Base-by-base conservation (phyloP, 2,888 invertebrate species). In the Luffia ferchaultella region DNA sequence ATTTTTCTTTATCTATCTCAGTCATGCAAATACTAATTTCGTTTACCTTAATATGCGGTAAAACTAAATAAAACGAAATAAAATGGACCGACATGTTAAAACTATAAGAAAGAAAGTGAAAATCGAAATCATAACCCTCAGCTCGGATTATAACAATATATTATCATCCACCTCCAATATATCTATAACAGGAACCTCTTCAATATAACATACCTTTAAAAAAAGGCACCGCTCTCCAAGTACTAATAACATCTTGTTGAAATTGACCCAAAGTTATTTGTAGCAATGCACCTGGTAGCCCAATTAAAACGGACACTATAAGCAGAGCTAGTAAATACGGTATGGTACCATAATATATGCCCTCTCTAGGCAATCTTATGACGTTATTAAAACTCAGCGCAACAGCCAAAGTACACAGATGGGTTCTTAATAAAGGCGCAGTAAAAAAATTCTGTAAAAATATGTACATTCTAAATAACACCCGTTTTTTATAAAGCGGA, bases 191-290 rank as follows among this genome's bases (percentile, higher is more conserved):
- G 5, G 5, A 12, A 7, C 30, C 5, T 12, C 30, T 3, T 30
- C 30, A 40, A 43, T 3, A 49, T 20, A 58, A 60, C 63, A n/a
- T 61, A 89, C 89, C 89, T 86, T 77, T 87, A 62, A 89, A 87
- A 60, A 89, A 84, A 1, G 89, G 89, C 42, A 89, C 88, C 1
- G 88, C 89, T 55, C 86, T 78, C 89, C 89, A 89, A 17, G 88
- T 75, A 46, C 88, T 89, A 2, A 87, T 86, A 17, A 87, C 84
- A 20, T 89, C 89, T 60, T 89, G 88, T 63, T 89, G 88, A 51
- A 89, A 76, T 64, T 89, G 88, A 3, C 89, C 89, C 1, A 88
- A 68, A 0, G 88, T 86, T 17, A 90, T 73, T 65, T 90, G 89
- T 50, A 89, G 70, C 57, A 89, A 77, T 1, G 85, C 72, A n/a